Base-by-base conservation (phyloP, 2,113 vertebrate species). In the Lanius ludovicianus region DNA sequence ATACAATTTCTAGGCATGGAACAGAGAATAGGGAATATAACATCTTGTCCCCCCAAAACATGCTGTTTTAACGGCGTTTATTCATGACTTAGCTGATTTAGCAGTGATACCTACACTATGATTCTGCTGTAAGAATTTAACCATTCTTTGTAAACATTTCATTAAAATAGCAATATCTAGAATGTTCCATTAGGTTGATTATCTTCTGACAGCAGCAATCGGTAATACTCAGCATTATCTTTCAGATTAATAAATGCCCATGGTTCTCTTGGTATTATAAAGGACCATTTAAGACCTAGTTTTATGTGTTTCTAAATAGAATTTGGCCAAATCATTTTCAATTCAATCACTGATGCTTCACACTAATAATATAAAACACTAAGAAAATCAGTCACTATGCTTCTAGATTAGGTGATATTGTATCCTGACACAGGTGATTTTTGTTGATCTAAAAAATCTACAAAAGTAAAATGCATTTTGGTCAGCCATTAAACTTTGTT, bases 61-160 rank as follows among this genome's bases (percentile, higher is more conserved):
- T 37, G 37, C 37, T 37, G 19, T 23, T 95, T 89, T 56, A 49
- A 19, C 9, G 16, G 19, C 15, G 4, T 3, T 81, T 95, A 69
- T 84, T 91, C 56, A 78, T 64, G 30, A 84, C 89, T 90, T 90
- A 89, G 41, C 46, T 64, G 30, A 84, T 90, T 90, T 90, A 89
- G 41, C 46, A 55, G 22, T 86, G 60, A 80, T 86, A 81, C 64
- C 50, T 93, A 19, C 44, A 87, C 42, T 78, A 52, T 41, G 47
- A 92, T 81, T 89, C 56, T 77, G 24, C 33, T 81, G 10, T 44
- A 71, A 84, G 30, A 86, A 78, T 68, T 42, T 84, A 87, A 89
- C 67, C 16, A 84, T 87, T 81, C 64, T 93, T 63, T 75, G 60
- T 71, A 95, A 95, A 71, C 89, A 78, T 90, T 89, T 90, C 84